phyloP scores from a whole-genome alignment of 2,113 vertebrate genomes.

The Centropus unirufus region DNA sequence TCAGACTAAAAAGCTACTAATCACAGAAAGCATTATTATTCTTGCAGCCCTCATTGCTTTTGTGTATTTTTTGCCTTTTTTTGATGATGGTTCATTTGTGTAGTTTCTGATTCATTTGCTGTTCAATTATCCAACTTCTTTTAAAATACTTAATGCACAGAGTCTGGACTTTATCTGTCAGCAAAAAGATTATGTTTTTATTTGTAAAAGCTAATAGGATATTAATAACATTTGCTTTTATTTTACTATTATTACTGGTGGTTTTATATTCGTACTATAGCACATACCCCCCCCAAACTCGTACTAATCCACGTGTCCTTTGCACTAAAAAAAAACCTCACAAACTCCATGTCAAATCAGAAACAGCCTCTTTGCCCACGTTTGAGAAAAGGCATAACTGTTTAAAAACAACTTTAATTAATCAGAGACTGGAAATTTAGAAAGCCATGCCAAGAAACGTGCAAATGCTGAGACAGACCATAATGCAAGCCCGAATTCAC shows the following conservation, averaged over 20 bases:
- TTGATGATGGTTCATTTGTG: background rate
- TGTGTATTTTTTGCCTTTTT: background rate
- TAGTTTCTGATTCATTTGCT: background rate
- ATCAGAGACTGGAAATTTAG: background rate
- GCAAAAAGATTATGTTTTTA: background rate
- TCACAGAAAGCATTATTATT: background rate
- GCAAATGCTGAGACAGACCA: background rate
- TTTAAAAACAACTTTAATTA: background rate
- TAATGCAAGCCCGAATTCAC: background rate
- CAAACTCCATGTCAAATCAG: background rate
- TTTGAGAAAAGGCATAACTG: background rate
- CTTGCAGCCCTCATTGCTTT: background rate
- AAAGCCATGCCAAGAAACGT: background rate
- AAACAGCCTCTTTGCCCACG: background rate
- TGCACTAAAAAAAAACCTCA: background rate
- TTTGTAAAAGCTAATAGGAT: background rate
- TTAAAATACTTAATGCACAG: background rate
- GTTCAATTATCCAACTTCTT: background rate
- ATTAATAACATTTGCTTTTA: background rate
- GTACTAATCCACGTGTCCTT: background rate
- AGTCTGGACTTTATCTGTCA: background rate
- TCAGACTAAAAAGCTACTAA: background rate
- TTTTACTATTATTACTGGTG: background rate
- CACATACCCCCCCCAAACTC: background rate
- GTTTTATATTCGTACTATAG: background rate